phyloP scores from a whole-genome alignment of 1,140 invertebrate species.

The Caerostris extrusa region DNA sequence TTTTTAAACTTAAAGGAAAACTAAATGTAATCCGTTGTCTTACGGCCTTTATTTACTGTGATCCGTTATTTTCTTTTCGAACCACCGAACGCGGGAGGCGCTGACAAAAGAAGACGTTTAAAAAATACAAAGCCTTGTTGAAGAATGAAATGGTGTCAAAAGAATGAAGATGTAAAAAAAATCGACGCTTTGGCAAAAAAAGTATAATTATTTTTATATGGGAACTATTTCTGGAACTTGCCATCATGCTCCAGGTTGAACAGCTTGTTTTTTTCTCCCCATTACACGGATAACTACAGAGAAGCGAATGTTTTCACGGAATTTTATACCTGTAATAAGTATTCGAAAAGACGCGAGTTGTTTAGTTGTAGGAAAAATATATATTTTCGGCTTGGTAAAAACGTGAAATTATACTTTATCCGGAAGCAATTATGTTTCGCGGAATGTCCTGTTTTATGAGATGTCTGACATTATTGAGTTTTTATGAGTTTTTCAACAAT shows the following conservation, averaged over 20 bases:
- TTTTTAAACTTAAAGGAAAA: not conserved
- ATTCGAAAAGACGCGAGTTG: not conserved
- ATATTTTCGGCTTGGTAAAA: not conserved
- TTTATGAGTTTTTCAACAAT: not conserved
- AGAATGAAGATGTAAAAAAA: not conserved
- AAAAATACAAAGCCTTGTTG: slow-evolving; percentile 43
- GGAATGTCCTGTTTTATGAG: not conserved
- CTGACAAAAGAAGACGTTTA: not conserved
- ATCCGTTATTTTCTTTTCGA: not conserved
- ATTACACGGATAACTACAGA: not conserved
- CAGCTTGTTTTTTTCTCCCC: not conserved
- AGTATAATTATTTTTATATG: too few species aligned
- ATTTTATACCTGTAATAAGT: not conserved
- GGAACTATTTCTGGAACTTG: not conserved
- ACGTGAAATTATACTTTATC: not conserved
- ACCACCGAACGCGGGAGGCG: not conserved
- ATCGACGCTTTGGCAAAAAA: too few species aligned
- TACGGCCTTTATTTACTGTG: slow-evolving; percentile 21
- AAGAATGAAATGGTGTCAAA: not conserved
- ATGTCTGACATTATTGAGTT: not conserved
- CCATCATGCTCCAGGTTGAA: not conserved
- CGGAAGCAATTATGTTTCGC: not conserved
- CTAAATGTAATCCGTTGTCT: not conserved
- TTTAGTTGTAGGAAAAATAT: not conserved
- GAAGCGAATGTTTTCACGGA: not conserved